These are phyloP conservation scores for Phytoseiulus persimilis DNA, from an alignment of 2,888 invertebrate genomes.

Conservation along the genomic window DNA sequence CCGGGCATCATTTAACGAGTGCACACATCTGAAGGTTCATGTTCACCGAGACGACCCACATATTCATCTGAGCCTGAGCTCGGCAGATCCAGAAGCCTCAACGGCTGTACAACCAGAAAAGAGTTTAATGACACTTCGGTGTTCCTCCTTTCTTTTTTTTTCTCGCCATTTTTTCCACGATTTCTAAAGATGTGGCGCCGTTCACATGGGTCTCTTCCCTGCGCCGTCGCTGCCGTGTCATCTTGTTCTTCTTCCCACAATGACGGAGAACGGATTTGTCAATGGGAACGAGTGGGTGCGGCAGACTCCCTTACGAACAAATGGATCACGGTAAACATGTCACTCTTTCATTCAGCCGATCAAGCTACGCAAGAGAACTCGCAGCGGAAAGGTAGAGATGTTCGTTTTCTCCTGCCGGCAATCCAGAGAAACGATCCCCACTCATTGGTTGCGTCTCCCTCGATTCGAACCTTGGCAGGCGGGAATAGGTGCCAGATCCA, in stretches of 20 bases:
- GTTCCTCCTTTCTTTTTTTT: not conserved
- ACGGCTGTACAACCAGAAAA: not conserved
- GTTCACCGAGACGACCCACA: not conserved
- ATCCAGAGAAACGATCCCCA: too few relatives aligned
- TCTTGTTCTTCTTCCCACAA: not conserved
- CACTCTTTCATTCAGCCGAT: not conserved
- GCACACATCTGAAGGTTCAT: not conserved
- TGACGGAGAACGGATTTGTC: constrained; percentile 5
- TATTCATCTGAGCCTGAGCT: not conserved
- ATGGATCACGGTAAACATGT: not conserved
- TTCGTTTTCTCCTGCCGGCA: not conserved
- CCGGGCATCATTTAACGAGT: too few relatives aligned
- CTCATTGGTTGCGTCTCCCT: too few relatives aligned
- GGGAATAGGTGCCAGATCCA: too few relatives aligned
- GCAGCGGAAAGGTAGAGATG: not conserved
- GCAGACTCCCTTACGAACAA: not conserved
- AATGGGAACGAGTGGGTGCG: not conserved
- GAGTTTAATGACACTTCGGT: not conserved
- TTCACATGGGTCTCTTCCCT: not conserved
- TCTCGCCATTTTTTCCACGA: not conserved
- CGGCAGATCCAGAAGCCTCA: not conserved
- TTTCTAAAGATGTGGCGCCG: not conserved
- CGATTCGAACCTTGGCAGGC: too few relatives aligned
- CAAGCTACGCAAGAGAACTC: not conserved
- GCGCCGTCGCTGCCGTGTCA: not conserved